Evolutionary conservation across 2,888 invertebrate species (phyloP).

Genomic region (Syritta pipiens): DNA sequence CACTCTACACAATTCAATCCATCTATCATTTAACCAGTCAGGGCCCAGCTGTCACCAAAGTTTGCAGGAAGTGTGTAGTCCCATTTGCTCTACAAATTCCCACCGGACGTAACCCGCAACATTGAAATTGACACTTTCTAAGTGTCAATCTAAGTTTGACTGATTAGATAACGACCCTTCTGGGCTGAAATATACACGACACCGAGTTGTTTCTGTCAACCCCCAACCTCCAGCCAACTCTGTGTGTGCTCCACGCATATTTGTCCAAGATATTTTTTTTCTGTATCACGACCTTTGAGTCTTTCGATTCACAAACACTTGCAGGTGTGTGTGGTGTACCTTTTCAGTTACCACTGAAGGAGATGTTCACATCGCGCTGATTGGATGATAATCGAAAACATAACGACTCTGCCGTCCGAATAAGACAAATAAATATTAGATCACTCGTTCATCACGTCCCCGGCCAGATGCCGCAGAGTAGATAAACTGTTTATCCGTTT

Average conservation of each 20-base stretch:
- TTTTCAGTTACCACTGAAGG: no score
- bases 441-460: background rate
- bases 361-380: background rate
- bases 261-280: background rate
- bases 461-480: background rate
- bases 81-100: no score
- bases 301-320: background rate
- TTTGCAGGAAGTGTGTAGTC: no score
- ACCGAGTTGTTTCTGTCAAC: background rate
- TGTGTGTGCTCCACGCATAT: background rate
- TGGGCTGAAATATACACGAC: background rate
- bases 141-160: conserved; percentile 12
- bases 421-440: conserved; percentile 5
- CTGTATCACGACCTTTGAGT: background rate
- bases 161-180: conserved; percentile 22
- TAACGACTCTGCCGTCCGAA: background rate
- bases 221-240: background rate
- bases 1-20: no score
- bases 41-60: no score
- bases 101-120: no score
- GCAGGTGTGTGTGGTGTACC: no score
- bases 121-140: conserved; percentile 13
- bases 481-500: background rate
- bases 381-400: conserved; percentile 1
- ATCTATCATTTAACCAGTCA: no score